A percentile compares a stretch with the other conserved stretches of the same genome.
Conservation (phyloP, 1,140 invertebrate genomes). For the Akabosia matsudoensis region DNA sequence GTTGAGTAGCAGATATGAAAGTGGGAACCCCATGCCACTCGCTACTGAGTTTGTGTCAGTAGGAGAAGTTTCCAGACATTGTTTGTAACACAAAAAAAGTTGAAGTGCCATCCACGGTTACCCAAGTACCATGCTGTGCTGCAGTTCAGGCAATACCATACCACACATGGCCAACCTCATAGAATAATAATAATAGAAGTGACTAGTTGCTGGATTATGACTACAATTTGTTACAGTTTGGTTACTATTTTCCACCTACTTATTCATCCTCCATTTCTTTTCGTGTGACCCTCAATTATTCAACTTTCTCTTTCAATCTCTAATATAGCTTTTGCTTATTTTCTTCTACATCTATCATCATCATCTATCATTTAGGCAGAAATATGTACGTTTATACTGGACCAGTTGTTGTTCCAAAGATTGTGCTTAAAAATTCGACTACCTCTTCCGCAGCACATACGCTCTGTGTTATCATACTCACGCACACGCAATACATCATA, state of each 20-base stretch:
- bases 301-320: not conserved
- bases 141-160: no score
- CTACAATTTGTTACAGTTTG: not conserved
- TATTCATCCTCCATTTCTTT: not conserved
- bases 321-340: not conserved
- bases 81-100: constrained; percentile 9
- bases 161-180: no score
- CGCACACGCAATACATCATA: no score
- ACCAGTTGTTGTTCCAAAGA: no score
- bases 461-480: no score
- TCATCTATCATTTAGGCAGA: no score
- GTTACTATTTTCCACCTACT: not conserved
- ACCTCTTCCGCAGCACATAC: no score
- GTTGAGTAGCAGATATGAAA: not conserved
- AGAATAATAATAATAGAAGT: no score
- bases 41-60: not conserved
- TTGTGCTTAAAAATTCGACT: no score
- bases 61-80: constrained; percentile 8
- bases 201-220: no score
- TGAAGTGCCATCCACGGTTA: not conserved
- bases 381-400: no score
- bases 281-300: not conserved
- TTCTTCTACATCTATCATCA: not conserved
- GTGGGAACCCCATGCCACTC: not conserved
- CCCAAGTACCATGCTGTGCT: no score